Base-by-base conservation (phyloP, 2,797 vertebrate genomes). In the Scyliorhinus canicula region DNA sequence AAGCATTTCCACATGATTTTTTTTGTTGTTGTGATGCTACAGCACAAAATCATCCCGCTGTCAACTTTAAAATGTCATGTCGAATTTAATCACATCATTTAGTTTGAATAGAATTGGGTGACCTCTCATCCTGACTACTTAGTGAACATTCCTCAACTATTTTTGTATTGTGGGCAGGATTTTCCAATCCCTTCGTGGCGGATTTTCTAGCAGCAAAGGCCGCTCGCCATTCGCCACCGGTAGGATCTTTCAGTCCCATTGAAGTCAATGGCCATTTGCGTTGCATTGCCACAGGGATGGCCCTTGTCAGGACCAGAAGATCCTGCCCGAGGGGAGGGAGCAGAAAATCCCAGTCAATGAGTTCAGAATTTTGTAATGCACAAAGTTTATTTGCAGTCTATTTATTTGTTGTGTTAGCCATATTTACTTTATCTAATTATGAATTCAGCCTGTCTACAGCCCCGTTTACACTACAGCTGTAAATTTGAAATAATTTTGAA, bases 401-500 rank as follows among this genome's bases (percentile, higher is more conserved):
- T 50, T 94, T 94, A 55, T 94, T 93, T 94, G 50, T 28, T 28
- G 71, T 74, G 55, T 94, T 74, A 31, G 31, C 93, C 67, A 50
- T 35, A 69, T 71, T 52, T 94, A 40, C 67, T n/a, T 74, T 55
- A 52, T 8, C 67, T 71, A 94, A 67, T 94, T 74, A 74, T 74
- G 47, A 94, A 31, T 94, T 94, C 55, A 94, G 67, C 47, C 67
- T 8, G 24, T 50, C 67, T 74, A 94, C 11, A 74, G 93, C 93
- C 67, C 67, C 67, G 93, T 94, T 94, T 94, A 94, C 93, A 94
- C 93, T 52, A 74, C 93, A 94, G 67, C 93, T 50, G 93, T 94
- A 94, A 94, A 94, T 94, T 1, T 94, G 44, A 74, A 94, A 94
- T 52, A 5, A n/a, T 19, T 94, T 74, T 94, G 47, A 94, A 94